Base-by-base conservation (phyloP, 2,888 invertebrate genomes). In the Trichogramma dendrolimi region DNA sequence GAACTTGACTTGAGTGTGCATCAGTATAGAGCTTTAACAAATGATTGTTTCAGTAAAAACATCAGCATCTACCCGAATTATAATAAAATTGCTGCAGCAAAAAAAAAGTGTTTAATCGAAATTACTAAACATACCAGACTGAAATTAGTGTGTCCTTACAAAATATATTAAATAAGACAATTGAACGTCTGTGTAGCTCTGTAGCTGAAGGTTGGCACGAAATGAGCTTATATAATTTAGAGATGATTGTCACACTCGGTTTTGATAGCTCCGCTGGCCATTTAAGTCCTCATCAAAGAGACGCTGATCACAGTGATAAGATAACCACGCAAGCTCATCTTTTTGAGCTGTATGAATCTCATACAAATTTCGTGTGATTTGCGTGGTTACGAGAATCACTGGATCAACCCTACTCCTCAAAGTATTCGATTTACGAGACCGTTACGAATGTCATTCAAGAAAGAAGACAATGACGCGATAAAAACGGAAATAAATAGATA, bases 191-290 rank as follows among this genome's bases (percentile, higher is more conserved):
- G 11, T 54, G 54, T 40, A 49, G 47, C 48, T 38, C 42, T 27
- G 48, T 59, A 41, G 42, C 53, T 10, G 8, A 41, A 7, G 38
- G 54, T 10, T 59, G 54, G 54, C 6, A 48, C 8, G 38, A 59
- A 40, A 27, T 27, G 5, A 53, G 4, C 54, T 48, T 54, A 38
- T 38, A 4, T 10, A 41, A 59, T 7, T 40, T 46, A n/a, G 4
- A 55, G 46, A 10, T 60, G n/a, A 10, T 50, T 10, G 44, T 50
- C 3, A 60, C 50, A 3, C 11, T 50, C 38, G 51, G 55, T 6
- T 50, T 60, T 41, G 60, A 60, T 41, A 60, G 60, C 42, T 54
- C 60, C 6, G 55, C 55, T 38, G 54, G 55, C 4, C 41, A 60
- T 40, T n/a, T 27, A 49, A 55, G 55, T 60, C 46, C 60, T 4